Conservation (phyloP, 92 coral and sea anemone genomes). For the Actinostola sp. region DNA sequence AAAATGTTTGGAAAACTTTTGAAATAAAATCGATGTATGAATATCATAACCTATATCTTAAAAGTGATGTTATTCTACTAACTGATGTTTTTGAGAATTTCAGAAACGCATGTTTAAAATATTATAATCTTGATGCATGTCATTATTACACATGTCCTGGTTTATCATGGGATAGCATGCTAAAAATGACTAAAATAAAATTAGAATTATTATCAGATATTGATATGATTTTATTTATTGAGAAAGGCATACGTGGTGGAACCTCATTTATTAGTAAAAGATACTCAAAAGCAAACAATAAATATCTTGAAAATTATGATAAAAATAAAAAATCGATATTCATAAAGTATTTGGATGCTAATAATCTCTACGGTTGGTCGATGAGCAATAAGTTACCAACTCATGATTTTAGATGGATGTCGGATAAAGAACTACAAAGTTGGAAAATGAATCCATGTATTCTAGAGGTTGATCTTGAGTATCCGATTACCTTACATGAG, state of each 20-base stretch:
- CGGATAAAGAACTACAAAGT: neutral
- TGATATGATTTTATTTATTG: constrained; percentile 24
- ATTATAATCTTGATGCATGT: constrained; percentile 26
- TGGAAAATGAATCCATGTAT: constrained; percentile 25
- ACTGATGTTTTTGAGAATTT: constrained; percentile 36
- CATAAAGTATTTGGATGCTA: constrained; percentile 26
- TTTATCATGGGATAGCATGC: constrained; percentile 37
- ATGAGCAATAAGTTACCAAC: constrained; percentile 20
- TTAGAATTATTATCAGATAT: constrained; percentile 26
- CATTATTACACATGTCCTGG: constrained; percentile 29
- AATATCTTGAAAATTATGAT: constrained; percentile 11
- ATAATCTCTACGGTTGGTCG: constrained; percentile 37
- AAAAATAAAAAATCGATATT: neutral
- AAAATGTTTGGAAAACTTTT: constrained; percentile 26
- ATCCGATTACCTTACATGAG: constrained; percentile 18
- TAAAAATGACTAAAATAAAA: constrained; percentile 31
- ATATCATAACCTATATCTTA: constrained; percentile 28
- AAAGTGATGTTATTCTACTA: constrained; percentile 20
- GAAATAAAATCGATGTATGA: neutral
- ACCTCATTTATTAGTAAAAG: constrained; percentile 14
- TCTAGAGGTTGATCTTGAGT: constrained; percentile 29
- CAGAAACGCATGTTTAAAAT: constrained; percentile 30
- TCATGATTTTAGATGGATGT: constrained; percentile 42
- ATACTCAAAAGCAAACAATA: constrained; percentile 35
- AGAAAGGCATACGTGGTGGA: constrained; percentile 34